phyloP scores from a whole-genome alignment of 1,140 invertebrate species.

The Drosophila nigromelanica region DNA sequence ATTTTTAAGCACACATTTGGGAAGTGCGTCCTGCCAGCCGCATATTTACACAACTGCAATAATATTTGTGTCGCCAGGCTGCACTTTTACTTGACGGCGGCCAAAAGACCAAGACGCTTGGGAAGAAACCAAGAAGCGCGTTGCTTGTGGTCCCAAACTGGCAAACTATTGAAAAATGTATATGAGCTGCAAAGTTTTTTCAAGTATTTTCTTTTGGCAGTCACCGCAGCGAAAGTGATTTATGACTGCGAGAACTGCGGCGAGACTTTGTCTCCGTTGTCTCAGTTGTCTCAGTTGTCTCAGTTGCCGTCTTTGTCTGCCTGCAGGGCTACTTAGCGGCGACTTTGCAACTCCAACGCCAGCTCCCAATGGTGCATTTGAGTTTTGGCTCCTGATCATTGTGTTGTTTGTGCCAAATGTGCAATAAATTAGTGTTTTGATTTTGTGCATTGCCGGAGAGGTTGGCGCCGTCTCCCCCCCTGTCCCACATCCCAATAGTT shows the following conservation, averaged over 20 bases:
- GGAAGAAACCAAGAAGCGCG: no score
- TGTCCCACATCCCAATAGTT: background rate
- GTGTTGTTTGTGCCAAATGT: constrained; percentile 72
- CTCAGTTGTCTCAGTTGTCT: constrained; percentile 23
- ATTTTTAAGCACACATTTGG: constrained; percentile 63
- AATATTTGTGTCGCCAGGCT: constrained; percentile 72
- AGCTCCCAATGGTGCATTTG: constrained; percentile 47
- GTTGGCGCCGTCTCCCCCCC: constrained; percentile 57
- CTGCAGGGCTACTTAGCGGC: constrained; percentile 49
- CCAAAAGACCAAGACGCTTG: constrained; percentile 36
- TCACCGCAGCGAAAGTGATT: constrained; percentile 69
- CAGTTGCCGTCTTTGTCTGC: constrained; percentile 3
- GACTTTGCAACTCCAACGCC: constrained; percentile 25
- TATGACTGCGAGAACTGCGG: constrained; percentile 53
- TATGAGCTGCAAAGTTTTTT: constrained; percentile 51
- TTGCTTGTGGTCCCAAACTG: constrained; percentile 16
- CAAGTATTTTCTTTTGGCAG: constrained; percentile 3
- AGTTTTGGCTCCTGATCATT: constrained; percentile 42
- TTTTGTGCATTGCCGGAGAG: constrained; percentile 66
- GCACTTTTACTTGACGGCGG: constrained; percentile 55
- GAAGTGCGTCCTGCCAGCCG: constrained; percentile 47
- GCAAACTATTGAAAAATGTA: constrained; percentile 61
- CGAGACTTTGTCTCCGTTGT: constrained; percentile 55
- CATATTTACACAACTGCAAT: constrained; percentile 79
- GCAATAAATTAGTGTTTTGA: constrained; percentile 82